Conservation (phyloP, 1,140 invertebrate species). For the Drosophila tristis region DNA sequence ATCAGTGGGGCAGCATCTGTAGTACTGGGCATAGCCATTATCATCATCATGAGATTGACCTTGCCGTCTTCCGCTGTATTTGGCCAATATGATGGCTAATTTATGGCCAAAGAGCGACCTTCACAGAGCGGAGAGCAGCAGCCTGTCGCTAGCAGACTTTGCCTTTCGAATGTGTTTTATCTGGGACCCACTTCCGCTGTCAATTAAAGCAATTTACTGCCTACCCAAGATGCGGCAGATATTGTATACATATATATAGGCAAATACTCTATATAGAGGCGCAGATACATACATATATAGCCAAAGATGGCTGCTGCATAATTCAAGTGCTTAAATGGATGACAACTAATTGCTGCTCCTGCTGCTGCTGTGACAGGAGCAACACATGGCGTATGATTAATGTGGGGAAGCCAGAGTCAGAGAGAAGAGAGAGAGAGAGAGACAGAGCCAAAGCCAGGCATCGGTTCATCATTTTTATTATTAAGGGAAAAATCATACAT, state of each 20-base stretch:
- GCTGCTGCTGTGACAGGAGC: slow-evolving; percentile 43
- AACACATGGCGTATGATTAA: slow-evolving; percentile 81
- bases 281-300: not conserved
- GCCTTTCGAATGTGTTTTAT: slow-evolving; percentile 55
- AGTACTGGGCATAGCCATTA: slow-evolving; percentile 1
- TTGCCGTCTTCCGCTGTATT: slow-evolving; percentile 62
- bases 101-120: slow-evolving; percentile 53
- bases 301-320: slow-evolving; percentile 21
- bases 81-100: slow-evolving; percentile 75
- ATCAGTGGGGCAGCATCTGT: slow-evolving; percentile 7
- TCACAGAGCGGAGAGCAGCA: too few species aligned
- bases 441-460: too few species aligned
- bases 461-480: slow-evolving; percentile 56
- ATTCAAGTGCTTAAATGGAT: slow-evolving; percentile 51
- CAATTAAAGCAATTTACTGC: slow-evolving; percentile 74
- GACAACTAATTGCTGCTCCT: slow-evolving; percentile 45
- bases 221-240: slow-evolving; percentile 38
- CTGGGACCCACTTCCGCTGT: slow-evolving; percentile 65
- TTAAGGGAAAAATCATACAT: slow-evolving; percentile 9
- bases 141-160: slow-evolving; percentile 29
- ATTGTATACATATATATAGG: slow-evolving; percentile 3
- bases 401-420: slow-evolving; percentile 29
- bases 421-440: too few species aligned
- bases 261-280: not conserved
- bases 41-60: slow-evolving; percentile 54